Evolutionary conservation across 2,113 vertebrate genomes (phyloP).

Genomic region (Corapipo altera): DNA sequence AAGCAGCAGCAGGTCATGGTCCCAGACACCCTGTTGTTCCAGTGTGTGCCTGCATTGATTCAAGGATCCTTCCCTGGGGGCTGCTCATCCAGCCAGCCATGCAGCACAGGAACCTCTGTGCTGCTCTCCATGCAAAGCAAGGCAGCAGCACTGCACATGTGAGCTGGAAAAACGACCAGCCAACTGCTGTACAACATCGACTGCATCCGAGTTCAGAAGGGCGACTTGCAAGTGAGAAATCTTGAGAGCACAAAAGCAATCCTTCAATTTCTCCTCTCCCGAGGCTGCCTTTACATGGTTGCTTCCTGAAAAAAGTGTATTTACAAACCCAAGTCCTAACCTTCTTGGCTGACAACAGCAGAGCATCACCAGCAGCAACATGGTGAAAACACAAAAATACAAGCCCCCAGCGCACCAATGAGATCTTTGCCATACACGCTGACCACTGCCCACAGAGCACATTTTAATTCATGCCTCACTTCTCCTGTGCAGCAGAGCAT

Average conservation of each 20-base stretch:
- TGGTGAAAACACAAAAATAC: neutral
- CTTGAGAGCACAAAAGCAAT: neutral
- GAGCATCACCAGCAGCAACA: neutral
- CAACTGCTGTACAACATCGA: accelerated
- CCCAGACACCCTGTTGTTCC: neutral
- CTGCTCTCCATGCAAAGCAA: neutral
- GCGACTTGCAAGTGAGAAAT: neutral
- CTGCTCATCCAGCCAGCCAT: neutral
- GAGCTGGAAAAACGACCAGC: neutral
- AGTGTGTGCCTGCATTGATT: neutral
- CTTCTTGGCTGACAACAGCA: neutral
- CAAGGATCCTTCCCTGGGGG: neutral
- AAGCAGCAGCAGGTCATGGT: neutral
- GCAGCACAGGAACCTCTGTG: neutral
- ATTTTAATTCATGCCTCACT: neutral
- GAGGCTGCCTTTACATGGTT: neutral
- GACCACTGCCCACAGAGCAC: neutral
- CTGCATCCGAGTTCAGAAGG: neutral
- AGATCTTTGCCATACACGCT: neutral
- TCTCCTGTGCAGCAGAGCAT: neutral
- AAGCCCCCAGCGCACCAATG: accelerated
- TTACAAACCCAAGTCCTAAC: neutral
- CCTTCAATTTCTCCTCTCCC: neutral
- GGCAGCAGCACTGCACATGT: accelerated
- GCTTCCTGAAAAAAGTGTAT: neutral